Percentiles rank a stretch among this genome's conserved stretches.
phyloP scores from a whole-genome alignment of 2,797 vertebrate species.

The Apogon talboti region DNA sequence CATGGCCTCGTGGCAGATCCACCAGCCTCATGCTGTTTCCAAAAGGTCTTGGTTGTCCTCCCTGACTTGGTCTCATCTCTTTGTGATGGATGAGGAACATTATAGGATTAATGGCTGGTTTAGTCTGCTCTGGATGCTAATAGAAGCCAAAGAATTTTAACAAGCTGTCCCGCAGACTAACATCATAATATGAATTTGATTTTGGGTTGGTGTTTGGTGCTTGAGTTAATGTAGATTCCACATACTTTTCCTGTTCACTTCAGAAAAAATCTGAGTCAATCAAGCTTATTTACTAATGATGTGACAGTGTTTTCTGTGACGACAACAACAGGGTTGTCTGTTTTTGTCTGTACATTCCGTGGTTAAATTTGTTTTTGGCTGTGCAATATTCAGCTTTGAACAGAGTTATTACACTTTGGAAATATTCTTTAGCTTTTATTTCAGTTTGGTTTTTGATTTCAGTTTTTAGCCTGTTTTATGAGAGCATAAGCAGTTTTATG shows the following conservation, averaged over 20 bases:
- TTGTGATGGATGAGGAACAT: conserved; percentile 74
- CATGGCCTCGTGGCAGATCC: conserved; percentile 16
- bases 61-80: conserved; percentile 43
- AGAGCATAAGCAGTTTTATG: no score
- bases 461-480: no score
- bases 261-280: no score
- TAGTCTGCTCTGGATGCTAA: conserved; percentile 51
- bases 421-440: no score
- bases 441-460: no score
- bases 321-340: no score
- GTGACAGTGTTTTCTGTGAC: no score
- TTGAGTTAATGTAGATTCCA: conserved; percentile 5
- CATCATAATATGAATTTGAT: conserved; percentile 40
- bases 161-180: conserved; percentile 37
- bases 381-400: no score
- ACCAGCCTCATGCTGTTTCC: conserved; percentile 29
- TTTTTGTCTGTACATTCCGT: no score
- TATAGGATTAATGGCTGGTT: conserved; percentile 73
- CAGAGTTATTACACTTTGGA: no score
- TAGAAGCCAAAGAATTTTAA: conserved; percentile 42
- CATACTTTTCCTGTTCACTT: conserved; percentile 1
- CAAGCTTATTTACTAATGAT: no score
- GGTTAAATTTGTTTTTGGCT: no score
- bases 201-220: conserved; percentile 19
- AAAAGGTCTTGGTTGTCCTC: conserved; percentile 46